Evolutionary conservation across 2,797 vertebrate genomes (phyloP), one percentile per base, ranked within the genome.

Genomic region (Tapera naevia): DNA sequence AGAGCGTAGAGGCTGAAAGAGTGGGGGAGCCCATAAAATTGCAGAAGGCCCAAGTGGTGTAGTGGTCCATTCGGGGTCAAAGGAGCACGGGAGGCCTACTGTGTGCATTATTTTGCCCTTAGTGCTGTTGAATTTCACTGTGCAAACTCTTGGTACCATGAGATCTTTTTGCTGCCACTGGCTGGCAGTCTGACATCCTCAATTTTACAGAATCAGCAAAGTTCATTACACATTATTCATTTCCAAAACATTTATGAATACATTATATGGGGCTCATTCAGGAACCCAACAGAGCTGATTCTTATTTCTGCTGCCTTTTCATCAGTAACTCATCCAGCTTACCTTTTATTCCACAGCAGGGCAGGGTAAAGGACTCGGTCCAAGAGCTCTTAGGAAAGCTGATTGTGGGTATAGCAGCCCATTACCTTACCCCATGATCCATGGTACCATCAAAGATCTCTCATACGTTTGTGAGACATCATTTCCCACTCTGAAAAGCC

Each of bases 181-280:
- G 54, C 54, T 58, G 64, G 22, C 33, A 58, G 27, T 45, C 84
- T 43, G 53, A 16, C 2, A 0, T 13, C 71, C 66, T 54, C 65
- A 48, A 24, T 64, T 58, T 21, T 81, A 85, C 56, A 48, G 33
- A 22, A 7, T 64, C 71, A 69, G 85, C 71, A 58, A 27, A 22
- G 28, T 39, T 81, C 28, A 37, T 58, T 37, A 11, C 41, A 15
- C 33, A 22, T 86, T 58, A 78, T 85, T 73, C 15, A 85, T 21
- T 37, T 53, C 65, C 35, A 67, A 75, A 62, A 30, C 33, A 21
- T 22, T 72, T 53, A n/a, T 43, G 45, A 80, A 62, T 78, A 33
- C 46, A 32, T 61, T 67, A 48, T 32, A 37, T 0, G 1, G 30
- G 33, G 11, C 35, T 37, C 75, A 67, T 28, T 13, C 1, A 0